phyloP scores from a whole-genome alignment of 2,888 invertebrate species.

The Agriopis marginaria region DNA sequence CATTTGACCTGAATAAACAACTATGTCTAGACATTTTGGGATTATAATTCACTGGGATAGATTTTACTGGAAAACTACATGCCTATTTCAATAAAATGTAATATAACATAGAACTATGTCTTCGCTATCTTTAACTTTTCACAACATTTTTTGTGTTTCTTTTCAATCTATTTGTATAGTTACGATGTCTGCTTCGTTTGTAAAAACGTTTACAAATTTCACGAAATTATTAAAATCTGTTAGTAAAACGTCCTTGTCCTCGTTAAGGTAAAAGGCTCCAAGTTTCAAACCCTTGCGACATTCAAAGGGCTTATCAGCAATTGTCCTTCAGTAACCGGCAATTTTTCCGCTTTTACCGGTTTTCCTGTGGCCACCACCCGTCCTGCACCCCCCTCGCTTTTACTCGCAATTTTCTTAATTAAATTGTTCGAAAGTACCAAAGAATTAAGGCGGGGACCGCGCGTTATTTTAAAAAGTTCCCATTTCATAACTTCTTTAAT shows the following conservation, averaged over 20 bases:
- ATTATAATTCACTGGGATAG: conserved; percentile 1
- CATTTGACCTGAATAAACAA: background rate
- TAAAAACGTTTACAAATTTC: background rate
- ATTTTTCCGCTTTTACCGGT: conserved; percentile 36
- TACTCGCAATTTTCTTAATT: conserved; percentile 60
- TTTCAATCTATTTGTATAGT: background rate
- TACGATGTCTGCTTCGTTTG: background rate
- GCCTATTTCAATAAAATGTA: background rate
- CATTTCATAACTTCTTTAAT: conserved; percentile 74
- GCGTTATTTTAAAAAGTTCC: conserved; percentile 55
- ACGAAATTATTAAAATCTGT: conserved; percentile 34
- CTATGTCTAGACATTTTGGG: background rate
- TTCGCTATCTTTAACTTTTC: background rate
- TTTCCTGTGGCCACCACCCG: conserved; percentile 26
- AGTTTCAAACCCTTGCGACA: conserved; percentile 36
- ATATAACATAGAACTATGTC: background rate
- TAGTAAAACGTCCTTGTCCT: conserved; percentile 36
- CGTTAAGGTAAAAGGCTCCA: conserved; percentile 43
- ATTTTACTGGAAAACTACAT: background rate
- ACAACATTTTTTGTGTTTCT: background rate
- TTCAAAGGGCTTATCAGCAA: conserved; percentile 45
- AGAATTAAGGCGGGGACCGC: conserved; percentile 55
- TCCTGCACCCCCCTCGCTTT: conserved; percentile 46
- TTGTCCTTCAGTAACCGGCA: conserved; percentile 43
- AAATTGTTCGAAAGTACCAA: conserved; percentile 59